These are phyloP conservation scores for Ascaphus truei DNA, from an alignment of 2,113 vertebrate genomes.

Conservation along the genomic window DNA sequence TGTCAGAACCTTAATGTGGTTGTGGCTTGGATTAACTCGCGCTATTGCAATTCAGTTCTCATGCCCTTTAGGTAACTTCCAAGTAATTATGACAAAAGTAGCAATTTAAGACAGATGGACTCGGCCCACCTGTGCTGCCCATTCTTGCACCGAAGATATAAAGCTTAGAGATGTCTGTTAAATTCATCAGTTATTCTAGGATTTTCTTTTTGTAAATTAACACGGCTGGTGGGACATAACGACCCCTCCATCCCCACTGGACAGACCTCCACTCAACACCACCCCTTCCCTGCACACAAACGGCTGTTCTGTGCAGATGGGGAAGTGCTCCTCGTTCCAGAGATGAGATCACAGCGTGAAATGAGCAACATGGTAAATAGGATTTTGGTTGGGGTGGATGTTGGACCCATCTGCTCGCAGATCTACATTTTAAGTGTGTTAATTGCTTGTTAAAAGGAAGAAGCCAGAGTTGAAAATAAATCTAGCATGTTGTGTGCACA, in stretches of 20 bases:
- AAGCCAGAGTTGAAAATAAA: slow-evolving; percentile 8
- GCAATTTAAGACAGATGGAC: too few relatives aligned
- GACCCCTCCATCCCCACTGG: slow-evolving; percentile 50
- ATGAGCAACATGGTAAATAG: slow-evolving; percentile 70
- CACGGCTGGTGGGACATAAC: slow-evolving; percentile 65
- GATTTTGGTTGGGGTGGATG: slow-evolving; percentile 67
- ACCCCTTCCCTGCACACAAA: slow-evolving; percentile 55
- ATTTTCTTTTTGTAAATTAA: slow-evolving; percentile 52
- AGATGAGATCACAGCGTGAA: slow-evolving; percentile 76
- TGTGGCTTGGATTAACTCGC: too few relatives aligned
- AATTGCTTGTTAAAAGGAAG: slow-evolving; percentile 45
- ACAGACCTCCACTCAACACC: slow-evolving; percentile 26
- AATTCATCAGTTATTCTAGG: too few relatives aligned
- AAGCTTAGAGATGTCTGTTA: too few relatives aligned
- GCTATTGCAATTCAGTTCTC: too few relatives aligned
- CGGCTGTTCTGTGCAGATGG: slow-evolving; percentile 78
- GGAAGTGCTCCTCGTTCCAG: slow-evolving; percentile 65
- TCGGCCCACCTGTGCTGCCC: too few relatives aligned
- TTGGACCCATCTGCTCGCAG: slow-evolving; percentile 68
- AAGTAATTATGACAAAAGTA: too few relatives aligned
- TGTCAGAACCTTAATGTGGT: too few relatives aligned
- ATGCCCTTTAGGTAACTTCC: too few relatives aligned
- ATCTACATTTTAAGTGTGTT: slow-evolving; percentile 48
- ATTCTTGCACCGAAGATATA: too few relatives aligned
- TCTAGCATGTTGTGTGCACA: not conserved